A percentile compares a stretch with the other conserved stretches of the same genome.
phyloP scores from a whole-genome alignment of 2,888 invertebrate genomes.

The Tryphoninae sp. region DNA sequence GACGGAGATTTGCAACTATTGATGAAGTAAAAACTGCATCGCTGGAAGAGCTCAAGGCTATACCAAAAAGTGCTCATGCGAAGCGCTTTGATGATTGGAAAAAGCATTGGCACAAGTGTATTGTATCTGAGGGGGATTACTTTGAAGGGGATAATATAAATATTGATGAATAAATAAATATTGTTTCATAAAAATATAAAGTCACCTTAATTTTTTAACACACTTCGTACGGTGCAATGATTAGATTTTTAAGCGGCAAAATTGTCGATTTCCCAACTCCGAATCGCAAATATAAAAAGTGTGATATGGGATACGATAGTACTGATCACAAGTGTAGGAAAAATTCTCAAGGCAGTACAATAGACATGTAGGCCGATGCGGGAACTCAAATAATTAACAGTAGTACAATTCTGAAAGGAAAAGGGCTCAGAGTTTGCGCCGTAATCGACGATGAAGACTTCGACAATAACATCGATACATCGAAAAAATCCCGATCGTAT shows the following conservation, averaged over 20 bases:
- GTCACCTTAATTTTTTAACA: no score
- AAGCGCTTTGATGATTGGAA: no score
- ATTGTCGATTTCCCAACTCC: constrained; percentile 42
- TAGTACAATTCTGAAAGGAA: constrained; percentile 66
- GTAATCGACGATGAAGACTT: constrained; percentile 69
- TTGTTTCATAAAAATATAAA: no score
- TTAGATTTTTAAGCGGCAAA: constrained; percentile 32
- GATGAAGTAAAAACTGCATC: no score
- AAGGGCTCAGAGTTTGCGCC: constrained; percentile 61
- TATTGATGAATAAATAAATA: no score
- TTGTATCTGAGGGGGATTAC: no score
- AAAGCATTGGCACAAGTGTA: no score
- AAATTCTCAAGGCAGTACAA: constrained; percentile 69
- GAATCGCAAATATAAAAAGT: constrained; percentile 35
- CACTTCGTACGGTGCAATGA: constrained; percentile 24
- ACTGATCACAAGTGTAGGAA: constrained; percentile 66
- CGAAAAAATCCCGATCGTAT: constrained; percentile 2
- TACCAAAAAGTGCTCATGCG: no score
- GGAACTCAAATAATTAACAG: constrained; percentile 63
- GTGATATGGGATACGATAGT: constrained; percentile 49
- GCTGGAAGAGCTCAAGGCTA: no score
- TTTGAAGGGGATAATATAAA: no score
- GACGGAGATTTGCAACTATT: no score
- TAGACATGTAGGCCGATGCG: constrained; percentile 69
- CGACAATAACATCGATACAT: constrained; percentile 58